Conservation (phyloP, 2,888 invertebrate species). For the Zygothrica quintamaculata region DNA sequence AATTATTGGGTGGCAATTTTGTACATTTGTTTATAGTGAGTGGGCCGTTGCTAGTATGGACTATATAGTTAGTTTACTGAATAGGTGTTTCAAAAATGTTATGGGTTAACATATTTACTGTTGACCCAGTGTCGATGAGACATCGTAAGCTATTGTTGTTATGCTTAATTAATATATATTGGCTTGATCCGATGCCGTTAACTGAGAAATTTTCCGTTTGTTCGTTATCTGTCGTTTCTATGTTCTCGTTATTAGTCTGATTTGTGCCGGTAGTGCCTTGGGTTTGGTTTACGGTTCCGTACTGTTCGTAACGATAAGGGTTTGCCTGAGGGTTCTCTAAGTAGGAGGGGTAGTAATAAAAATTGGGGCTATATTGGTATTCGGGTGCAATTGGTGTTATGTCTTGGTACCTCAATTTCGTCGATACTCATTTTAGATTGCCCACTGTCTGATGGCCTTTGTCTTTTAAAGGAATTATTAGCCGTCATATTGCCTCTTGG, state of each 20-base stretch:
- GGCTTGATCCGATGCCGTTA: constrained; percentile 10
- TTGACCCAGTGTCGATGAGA: constrained; percentile 16
- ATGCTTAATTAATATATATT: constrained; percentile 13
- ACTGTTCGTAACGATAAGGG: constrained; percentile 1
- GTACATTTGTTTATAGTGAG: constrained; percentile 19
- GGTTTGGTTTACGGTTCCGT: constrained; percentile 1
- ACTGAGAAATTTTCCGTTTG: constrained; percentile 14
- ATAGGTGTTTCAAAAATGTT: constrained; percentile 18
- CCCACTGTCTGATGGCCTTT: constrained; percentile 17
- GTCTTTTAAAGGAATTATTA: constrained; percentile 5
- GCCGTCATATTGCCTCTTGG: neutral
- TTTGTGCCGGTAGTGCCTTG: neutral
- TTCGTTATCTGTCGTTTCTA: constrained; percentile 11
- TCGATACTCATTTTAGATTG: constrained; percentile 11
- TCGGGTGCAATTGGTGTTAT: neutral
- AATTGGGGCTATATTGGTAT: neutral
- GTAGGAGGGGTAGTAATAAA: constrained; percentile 6
- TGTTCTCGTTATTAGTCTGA: neutral
- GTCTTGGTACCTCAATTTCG: constrained; percentile 14
- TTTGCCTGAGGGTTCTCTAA: constrained; percentile 7
- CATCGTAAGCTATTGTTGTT: constrained; percentile 9
- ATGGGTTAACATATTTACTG: constrained; percentile 12
- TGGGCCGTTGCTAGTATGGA: constrained; percentile 21
- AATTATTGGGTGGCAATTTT: constrained; percentile 8
- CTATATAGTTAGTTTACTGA: constrained; percentile 9